These are phyloP conservation scores for Chelon auratus DNA, from an alignment of 2,797 vertebrate genomes.

Conservation along the genomic window DNA sequence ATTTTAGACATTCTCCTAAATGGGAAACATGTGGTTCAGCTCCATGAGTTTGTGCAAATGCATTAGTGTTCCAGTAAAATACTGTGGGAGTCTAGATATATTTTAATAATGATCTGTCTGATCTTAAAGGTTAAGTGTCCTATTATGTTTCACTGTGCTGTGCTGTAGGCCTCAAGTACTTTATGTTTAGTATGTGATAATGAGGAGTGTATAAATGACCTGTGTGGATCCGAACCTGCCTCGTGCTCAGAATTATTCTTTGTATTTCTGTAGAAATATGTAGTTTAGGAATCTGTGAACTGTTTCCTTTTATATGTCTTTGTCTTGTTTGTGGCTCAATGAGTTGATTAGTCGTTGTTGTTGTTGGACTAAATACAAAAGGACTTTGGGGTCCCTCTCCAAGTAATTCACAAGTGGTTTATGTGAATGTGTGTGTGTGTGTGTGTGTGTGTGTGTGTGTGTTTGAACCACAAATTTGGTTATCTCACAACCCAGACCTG, in stretches of 20 bases:
- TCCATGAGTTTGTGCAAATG: slow-evolving; percentile 1
- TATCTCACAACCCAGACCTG: slow-evolving; percentile 24
- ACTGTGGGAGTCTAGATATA: slow-evolving; percentile 1
- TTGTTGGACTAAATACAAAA: background rate
- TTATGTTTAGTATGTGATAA: background rate
- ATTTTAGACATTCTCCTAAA: slow-evolving; percentile 7
- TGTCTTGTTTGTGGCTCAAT: background rate
- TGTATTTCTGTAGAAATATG: too few species aligned
- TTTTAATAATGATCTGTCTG: background rate
- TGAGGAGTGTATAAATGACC: background rate
- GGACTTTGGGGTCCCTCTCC: background rate
- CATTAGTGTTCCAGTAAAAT: slow-evolving; percentile 6
- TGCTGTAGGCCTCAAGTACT: background rate
- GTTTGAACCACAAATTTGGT: slow-evolving; percentile 1
- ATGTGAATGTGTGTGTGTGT: background rate
- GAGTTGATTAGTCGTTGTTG: slow-evolving; percentile 1
- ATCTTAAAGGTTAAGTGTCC: slow-evolving; percentile 30
- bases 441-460: background rate
- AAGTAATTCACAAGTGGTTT: background rate
- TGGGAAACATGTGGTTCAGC: slow-evolving; percentile 1
- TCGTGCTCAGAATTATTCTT: too few species aligned
- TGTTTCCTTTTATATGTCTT: background rate
- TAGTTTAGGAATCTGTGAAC: too few species aligned
- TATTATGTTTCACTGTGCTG: background rate
- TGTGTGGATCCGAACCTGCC: background rate